Evolutionary conservation across 2,888 invertebrate genomes (phyloP).

Genomic region (Aspidiotus rigidus): DNA sequence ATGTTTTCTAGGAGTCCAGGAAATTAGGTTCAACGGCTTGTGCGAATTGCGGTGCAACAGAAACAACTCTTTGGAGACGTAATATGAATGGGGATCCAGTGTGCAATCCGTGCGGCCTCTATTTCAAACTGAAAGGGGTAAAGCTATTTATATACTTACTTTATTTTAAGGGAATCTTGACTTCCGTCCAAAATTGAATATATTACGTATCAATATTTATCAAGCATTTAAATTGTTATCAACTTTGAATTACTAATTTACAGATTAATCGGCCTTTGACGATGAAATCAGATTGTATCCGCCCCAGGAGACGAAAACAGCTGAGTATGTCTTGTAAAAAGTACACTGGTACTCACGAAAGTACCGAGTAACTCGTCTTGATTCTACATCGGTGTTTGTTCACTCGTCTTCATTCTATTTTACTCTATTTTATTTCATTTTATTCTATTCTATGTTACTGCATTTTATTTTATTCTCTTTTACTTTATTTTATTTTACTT

Average conservation of each 20-base stretch:
- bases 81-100: not conserved
- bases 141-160: not conserved
- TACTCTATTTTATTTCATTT: not conserved
- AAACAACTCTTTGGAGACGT: constrained; percentile 10
- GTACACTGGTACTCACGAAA: not conserved
- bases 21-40: not conserved
- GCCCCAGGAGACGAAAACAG: not conserved
- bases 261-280: constrained; percentile 11
- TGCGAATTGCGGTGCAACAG: constrained; percentile 5
- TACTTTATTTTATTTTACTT: not conserved
- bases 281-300: constrained; percentile 11
- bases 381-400: not conserved
- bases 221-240: too few species aligned
- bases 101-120: constrained; percentile 10
- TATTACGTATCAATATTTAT: too few species aligned
- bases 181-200: too few species aligned
- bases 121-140: constrained; percentile 10
- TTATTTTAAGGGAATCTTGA: too few species aligned
- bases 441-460: not conserved
- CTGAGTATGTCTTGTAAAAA: not conserved
- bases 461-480: not conserved
- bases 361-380: too few species aligned
- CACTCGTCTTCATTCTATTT: not conserved
- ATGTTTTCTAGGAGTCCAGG: not conserved
- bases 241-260: not conserved